A percentile compares a stretch with the other conserved stretches of the same genome.
Evolutionary conservation across 2,113 vertebrate genomes (phyloP).

Genomic region (Mastomys coucha): DNA sequence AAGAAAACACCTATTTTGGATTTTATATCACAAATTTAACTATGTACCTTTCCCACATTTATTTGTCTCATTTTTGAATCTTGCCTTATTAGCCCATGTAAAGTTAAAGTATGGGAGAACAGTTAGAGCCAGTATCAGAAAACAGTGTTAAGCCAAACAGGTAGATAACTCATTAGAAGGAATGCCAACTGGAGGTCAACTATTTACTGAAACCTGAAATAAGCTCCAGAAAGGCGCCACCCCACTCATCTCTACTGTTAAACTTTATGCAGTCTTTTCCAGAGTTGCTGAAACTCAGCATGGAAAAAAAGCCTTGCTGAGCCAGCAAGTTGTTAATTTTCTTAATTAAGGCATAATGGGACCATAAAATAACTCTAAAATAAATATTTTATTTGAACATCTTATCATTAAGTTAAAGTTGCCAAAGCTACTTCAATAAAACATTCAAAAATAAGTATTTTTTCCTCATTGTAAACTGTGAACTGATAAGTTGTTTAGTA

Average conservation of each 20-base stretch:
- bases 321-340: constrained; percentile 48
- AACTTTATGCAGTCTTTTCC: neutral
- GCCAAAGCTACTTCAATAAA: constrained; percentile 41
- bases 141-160: neutral
- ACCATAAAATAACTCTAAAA: constrained; percentile 49
- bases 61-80: neutral
- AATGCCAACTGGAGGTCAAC: neutral
- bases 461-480: neutral
- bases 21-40: constrained; percentile 29
- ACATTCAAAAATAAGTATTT: constrained; percentile 9
- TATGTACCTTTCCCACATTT: neutral
- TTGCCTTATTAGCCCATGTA: neutral
- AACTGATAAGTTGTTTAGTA: constrained; percentile 6
- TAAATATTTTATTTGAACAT: constrained; percentile 57
- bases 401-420: constrained; percentile 56
- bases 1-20: neutral
- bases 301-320: constrained; percentile 56
- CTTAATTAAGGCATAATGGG: constrained; percentile 35
- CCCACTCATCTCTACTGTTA: neutral
- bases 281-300: constrained; percentile 9
- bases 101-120: neutral
- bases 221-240: neutral
- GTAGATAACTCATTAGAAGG: neutral
- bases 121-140: neutral
- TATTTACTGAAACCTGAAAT: neutral